phyloP scores from a whole-genome alignment of 2,113 vertebrate species.

The Chascanopsetta lugubris region DNA sequence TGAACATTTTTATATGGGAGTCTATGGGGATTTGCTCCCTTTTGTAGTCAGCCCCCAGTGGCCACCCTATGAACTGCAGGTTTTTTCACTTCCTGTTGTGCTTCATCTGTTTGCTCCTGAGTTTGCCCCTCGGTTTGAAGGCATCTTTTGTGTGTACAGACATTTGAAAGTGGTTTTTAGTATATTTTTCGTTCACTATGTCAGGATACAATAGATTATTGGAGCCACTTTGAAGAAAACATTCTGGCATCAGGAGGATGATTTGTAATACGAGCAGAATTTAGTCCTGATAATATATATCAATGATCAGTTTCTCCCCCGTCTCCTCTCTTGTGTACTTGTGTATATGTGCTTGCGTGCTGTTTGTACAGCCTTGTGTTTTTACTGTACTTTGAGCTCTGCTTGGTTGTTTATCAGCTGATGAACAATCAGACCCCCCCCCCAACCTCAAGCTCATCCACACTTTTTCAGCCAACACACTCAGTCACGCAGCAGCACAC shows the following conservation, averaged over 20 bases:
- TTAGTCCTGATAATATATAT: background rate
- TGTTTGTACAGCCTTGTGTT: constrained; percentile 1
- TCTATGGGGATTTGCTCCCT: no score
- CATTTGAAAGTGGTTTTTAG: no score
- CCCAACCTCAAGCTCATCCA: constrained; percentile 32
- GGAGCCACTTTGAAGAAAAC: no score
- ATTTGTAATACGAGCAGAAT: background rate
- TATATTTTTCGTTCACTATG: no score
- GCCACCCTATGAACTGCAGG: no score
- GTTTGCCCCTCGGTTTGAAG: background rate
- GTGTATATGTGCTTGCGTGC: background rate
- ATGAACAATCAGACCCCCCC: constrained; percentile 38
- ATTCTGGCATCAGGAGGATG: background rate
- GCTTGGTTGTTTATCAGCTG: constrained; percentile 62
- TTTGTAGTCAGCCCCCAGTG: no score
- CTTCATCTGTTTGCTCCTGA: no score
- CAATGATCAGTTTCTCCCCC: background rate
- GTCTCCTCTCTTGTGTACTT: background rate
- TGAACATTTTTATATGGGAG: no score
- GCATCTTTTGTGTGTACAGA: background rate
- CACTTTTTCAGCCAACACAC: constrained; percentile 44
- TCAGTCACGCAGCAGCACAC: constrained; percentile 60
- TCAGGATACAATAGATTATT: background rate
- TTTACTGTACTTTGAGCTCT: constrained; percentile 59
- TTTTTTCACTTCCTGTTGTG: background rate